Conservation (phyloP, 1,140 invertebrate genomes). For the Archegozetes longisetosus region DNA sequence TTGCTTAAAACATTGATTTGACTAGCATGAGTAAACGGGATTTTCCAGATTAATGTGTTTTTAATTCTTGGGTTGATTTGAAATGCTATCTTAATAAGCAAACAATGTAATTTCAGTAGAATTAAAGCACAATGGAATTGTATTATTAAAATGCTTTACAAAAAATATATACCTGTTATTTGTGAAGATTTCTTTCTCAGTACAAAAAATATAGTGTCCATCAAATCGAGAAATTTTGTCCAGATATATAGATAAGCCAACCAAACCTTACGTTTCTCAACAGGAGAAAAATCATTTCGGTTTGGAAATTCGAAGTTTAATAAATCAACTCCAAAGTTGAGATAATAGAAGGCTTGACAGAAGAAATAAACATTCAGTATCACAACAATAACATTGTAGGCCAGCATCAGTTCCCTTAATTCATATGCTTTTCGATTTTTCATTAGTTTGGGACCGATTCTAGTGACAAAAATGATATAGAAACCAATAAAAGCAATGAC, state of each 20-base stretch:
- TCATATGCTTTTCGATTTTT: neutral
- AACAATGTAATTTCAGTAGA: no score
- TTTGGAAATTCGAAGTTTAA: neutral
- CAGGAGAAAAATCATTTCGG: neutral
- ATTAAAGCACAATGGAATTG: no score
- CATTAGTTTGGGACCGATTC: neutral
- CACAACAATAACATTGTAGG: neutral
- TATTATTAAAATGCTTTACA: no score
- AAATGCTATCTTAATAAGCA: no score
- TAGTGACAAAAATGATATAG: neutral
- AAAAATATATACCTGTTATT: constrained; percentile 75
- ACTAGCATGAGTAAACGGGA: no score
- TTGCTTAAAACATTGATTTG: no score
- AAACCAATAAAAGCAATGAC: neutral
- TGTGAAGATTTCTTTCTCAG: constrained; percentile 78
- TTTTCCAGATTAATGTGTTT: no score
- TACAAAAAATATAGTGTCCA: constrained; percentile 50
- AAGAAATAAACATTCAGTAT: constrained; percentile 16
- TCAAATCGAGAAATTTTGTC: constrained; percentile 8
- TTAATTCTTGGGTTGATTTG: no score
- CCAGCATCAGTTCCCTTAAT: neutral
- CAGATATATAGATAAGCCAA: constrained; percentile 25
- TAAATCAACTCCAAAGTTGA: neutral
- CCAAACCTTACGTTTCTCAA: constrained; percentile 28
- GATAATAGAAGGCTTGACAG: neutral